Evolutionary conservation across 1,140 invertebrate genomes (phyloP), one percentile per base, ranked within the genome.

Genomic region (Magallana angulata): DNA sequence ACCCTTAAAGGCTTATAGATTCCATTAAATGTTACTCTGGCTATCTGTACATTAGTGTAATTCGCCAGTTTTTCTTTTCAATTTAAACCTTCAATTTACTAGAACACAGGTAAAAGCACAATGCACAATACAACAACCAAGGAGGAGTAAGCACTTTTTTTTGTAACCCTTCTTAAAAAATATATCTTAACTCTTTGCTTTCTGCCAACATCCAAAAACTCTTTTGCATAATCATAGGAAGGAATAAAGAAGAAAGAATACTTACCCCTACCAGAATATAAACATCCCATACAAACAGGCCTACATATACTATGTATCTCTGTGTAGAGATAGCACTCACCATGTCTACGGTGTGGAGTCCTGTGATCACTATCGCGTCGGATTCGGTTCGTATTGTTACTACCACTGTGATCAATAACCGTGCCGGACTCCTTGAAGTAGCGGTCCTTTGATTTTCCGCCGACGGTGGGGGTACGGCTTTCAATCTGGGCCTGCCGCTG

Each of bases 401-500:
- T 56, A 57, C 48, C 68, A 48, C 56, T 59, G 56, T 85, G 62
- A 76, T 24, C 60, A 76, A 58, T 36, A 76, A 68, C 36, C 4
- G 58, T 48, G 11, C 14, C 56, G 8, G 82, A 71, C 82, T 87
- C 57, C 57, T 71, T 76, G 82, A 24, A 83, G 62, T 80, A 57
- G 18, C 68, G 56, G 80, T 76, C 58, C 60, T 60, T 48, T 48
- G 36, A 48, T 48, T 48, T 48, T 30, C 59, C 24, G 58, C 36
- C 58, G 9, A 36, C 9, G 16, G 82, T 60, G 48, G n/a, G 59
- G 56, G 57, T 11, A 24, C 57, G 64, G 59, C 82, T 64, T 81
- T 86, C 64, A 57, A 71, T 57, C 64, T 82, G 60, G 16, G 80
- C 84, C n/a, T 86, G 85, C 59, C 82, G 57, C 59, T 89, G 88